phyloP scores from a whole-genome alignment of 2,113 vertebrate genomes.

The Mormoops blainvillei region DNA sequence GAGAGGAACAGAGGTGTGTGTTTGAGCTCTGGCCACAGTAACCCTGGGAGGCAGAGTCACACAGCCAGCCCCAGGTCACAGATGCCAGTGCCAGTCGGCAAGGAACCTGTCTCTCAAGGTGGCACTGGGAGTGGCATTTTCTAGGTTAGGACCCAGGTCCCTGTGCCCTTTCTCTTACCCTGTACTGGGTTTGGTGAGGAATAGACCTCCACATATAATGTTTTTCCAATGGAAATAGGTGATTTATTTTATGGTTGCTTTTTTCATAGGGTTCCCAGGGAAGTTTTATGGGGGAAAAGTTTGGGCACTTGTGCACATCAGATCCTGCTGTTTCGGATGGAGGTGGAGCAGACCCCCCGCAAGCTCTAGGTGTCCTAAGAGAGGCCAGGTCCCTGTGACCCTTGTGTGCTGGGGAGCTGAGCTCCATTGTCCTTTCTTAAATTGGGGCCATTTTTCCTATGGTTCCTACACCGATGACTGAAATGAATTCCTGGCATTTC shows the following conservation, averaged over 20 bases:
- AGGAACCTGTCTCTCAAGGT: neutral
- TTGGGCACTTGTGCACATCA: neutral
- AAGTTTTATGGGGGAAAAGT: neutral
- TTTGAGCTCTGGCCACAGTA: neutral
- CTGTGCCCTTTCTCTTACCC: neutral
- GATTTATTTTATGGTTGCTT: neutral
- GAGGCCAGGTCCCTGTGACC: neutral
- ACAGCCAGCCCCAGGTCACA: neutral
- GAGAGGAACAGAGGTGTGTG: neutral
- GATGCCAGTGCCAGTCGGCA: neutral
- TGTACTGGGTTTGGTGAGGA: neutral
- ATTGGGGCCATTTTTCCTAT: constrained; percentile 6
- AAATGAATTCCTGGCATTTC: constrained; percentile 55
- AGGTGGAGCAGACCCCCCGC: neutral
- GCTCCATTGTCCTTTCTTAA: neutral
- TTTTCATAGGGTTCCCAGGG: neutral
- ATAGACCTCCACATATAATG: neutral
- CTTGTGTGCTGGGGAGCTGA: neutral
- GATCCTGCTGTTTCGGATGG: neutral
- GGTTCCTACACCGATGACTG: constrained; percentile 35
- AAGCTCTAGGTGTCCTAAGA: neutral
- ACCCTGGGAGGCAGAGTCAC: neutral
- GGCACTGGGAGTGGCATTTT: neutral
- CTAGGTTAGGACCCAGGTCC: neutral
- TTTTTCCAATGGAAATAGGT: neutral